These are phyloP conservation scores for Drosophila simulans DNA, from an alignment of 1,140 invertebrate species.

Conservation along the genomic window DNA sequence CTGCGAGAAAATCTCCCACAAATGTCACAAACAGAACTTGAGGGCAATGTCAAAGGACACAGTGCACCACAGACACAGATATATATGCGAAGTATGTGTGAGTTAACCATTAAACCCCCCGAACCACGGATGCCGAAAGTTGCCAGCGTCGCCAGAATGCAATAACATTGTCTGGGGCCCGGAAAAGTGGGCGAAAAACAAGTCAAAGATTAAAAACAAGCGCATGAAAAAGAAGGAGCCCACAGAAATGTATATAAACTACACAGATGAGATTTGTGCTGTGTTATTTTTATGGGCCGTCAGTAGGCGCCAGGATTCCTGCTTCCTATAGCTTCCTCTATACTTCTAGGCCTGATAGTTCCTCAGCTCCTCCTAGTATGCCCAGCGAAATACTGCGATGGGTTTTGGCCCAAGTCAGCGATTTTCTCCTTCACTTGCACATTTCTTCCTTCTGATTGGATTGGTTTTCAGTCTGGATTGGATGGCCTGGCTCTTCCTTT, in stretches of 20 bases:
- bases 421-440: constrained; percentile 76
- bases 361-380: constrained; percentile 7
- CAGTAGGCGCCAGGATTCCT: constrained; percentile 75
- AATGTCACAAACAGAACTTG: constrained; percentile 74
- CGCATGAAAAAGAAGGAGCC: constrained; percentile 42
- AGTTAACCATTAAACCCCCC: constrained; percentile 68
- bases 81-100: constrained; percentile 11
- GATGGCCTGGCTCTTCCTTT: constrained; percentile 26
- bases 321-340: constrained; percentile 53
- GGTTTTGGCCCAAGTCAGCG: constrained; percentile 51
- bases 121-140: constrained; percentile 20
- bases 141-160: constrained; percentile 70
- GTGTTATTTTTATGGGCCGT: constrained; percentile 77
- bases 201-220: constrained; percentile 82
- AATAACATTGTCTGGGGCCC: constrained; percentile 74
- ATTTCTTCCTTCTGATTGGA: constrained; percentile 71
- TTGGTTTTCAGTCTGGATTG: constrained; percentile 39
- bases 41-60: constrained; percentile 41
- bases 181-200: constrained; percentile 64
- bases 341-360: constrained; percentile 41
- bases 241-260: constrained; percentile 8
- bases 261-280: constrained; percentile 52
- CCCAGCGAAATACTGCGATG: not conserved
- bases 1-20: constrained; percentile 33
- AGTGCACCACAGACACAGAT: constrained; percentile 59